Conservation (phyloP, 53 echinoderm and acorn worm species). For the Henricia sp. region DNA sequence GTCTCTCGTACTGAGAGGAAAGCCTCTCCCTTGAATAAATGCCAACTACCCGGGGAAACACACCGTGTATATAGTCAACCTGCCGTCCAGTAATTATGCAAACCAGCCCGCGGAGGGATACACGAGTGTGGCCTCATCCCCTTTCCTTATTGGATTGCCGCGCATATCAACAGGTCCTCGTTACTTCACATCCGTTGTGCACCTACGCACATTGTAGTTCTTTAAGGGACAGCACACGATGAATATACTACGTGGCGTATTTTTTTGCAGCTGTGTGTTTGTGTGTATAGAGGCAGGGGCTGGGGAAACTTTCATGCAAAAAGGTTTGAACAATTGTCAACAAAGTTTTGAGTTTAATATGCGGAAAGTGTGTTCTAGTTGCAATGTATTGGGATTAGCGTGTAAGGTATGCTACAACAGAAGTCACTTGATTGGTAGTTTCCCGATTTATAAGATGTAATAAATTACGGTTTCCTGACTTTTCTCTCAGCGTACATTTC, state of each 20-base stretch:
- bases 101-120: constrained; percentile 53
- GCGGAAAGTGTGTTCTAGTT: too few species aligned
- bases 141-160: constrained; percentile 62
- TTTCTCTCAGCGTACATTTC: not conserved
- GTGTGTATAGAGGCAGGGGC: too few species aligned
- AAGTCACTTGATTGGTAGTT: constrained; percentile 52
- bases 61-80: constrained; percentile 13
- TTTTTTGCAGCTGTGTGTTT: too few species aligned
- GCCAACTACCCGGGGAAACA: constrained; percentile 1
- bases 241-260: too few species aligned
- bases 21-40: constrained; percentile 53
- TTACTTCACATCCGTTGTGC: constrained; percentile 45
- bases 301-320: too few species aligned
- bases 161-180: constrained; percentile 38
- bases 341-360: too few species aligned
- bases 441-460: constrained; percentile 43
- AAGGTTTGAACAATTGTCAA: too few species aligned
- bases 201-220: constrained; percentile 25
- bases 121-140: constrained; percentile 43
- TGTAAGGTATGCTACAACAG: constrained; percentile 49
- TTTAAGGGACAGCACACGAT: too few species aligned
- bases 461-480: constrained; percentile 56
- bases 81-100: constrained; percentile 42
- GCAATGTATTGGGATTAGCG: constrained; percentile 47
- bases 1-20: constrained; percentile 25